Conservation (phyloP, 2,797 vertebrate species). For the Characodon lateralis region DNA sequence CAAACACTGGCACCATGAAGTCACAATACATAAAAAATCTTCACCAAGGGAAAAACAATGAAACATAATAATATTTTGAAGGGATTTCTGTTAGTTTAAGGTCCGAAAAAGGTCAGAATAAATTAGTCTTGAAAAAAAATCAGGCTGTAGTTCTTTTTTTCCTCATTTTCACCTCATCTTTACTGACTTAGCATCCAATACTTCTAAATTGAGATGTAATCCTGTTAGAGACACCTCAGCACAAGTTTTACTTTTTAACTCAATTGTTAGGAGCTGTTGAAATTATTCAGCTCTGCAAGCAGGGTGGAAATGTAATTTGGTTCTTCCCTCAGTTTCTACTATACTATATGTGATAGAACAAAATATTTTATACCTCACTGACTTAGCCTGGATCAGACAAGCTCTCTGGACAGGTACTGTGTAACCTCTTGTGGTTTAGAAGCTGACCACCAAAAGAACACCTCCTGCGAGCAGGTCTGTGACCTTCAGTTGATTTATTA, state of each 20-base stretch:
- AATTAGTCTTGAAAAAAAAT: not conserved
- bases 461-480: conserved; percentile 30
- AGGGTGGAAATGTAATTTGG: not conserved
- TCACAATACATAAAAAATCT: not conserved
- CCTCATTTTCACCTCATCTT: conserved; percentile 1
- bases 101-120: not conserved
- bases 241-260: conserved; percentile 21
- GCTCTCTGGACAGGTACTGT: conserved; percentile 2
- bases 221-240: conserved; percentile 14
- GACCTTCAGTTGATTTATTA: conserved; percentile 52
- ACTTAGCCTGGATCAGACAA: conserved; percentile 5
- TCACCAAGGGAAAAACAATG: not conserved
- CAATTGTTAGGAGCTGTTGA: not conserved
- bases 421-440: not conserved
- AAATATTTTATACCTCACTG: conserved; percentile 30
- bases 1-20: not conserved
- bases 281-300: not conserved
- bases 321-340: conserved; percentile 18
- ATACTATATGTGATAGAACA: conserved; percentile 4
- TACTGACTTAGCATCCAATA: conserved; percentile 27
- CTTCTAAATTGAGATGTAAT: conserved; percentile 3
- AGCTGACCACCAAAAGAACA: conserved; percentile 28
- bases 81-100: not conserved
- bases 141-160: not conserved
- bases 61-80: too few relatives aligned